Base-by-base conservation (phyloP, 2,113 vertebrate genomes). In the Dolichallabes microphthalmus region DNA sequence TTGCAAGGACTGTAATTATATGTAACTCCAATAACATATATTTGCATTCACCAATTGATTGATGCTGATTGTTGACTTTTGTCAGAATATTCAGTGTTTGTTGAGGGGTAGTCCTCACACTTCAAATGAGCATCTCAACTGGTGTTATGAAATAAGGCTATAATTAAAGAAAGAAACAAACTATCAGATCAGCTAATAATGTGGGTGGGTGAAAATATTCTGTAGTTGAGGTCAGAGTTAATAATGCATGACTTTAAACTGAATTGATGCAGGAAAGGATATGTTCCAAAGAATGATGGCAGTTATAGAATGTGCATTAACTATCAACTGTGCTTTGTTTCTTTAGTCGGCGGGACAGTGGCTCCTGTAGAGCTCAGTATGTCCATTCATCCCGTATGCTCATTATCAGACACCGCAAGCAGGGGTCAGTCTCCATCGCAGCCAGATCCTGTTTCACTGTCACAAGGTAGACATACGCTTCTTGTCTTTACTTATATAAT, bases 391-490 rank as follows among this genome's bases (percentile, higher is more conserved):
- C 93, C 93, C 17, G 77, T 83, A 1, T 92, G 91, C 69, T 93
- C 94, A 45, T 84, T 88, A 79, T 94, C 94, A 22, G 93, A 94
- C 60, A 82, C 79, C 0, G 84, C 90, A 2, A 91, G 89, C 87
- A 88, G 82, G 89, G 85, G 86, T 39, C 82, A 84, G 69, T 86
- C 86, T 76, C 88, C 90, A 0, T 3, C 57, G 22, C 76, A 64
- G 20, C 58, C 39, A 13, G 87, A 85, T 22, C 79, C 89, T 10
- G 8, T 32, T 39, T 91, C 90, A 13, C 89, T 89, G 11, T 85
- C 15, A 50, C 87, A 39, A 85, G 91, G 93, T 94, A 76, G 84
- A 82, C 60, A 64, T 25, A 17, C 10, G 78, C 7, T 52, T 75
- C 50, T 12, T 82, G 22, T 27, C 12, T 35, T 20, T 30, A 22